phyloP scores from a whole-genome alignment of 2,113 vertebrate genomes.

The Osmerus eperlanus region DNA sequence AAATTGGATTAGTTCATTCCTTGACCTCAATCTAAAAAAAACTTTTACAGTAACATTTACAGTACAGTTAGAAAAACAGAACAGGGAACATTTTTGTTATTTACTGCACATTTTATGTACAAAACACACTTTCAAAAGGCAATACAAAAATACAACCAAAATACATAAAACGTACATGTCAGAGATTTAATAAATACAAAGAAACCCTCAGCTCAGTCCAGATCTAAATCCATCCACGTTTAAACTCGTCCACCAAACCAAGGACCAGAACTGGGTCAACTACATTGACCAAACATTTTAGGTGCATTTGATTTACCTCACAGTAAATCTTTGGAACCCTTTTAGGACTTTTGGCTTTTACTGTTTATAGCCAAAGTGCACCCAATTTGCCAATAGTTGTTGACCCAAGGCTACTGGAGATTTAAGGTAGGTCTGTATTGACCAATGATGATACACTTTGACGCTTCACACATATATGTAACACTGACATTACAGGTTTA shows the following conservation, averaged over 20 bases:
- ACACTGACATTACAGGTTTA: not conserved
- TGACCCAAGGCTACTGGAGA: not conserved
- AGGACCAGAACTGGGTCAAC: not conserved
- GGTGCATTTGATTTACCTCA: too few species aligned
- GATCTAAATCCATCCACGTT: not conserved
- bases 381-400: not conserved
- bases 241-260: conserved; percentile 4
- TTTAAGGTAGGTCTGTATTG: not conserved
- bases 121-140: conserved; percentile 58
- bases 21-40: too few species aligned
- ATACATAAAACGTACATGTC: conserved; percentile 49
- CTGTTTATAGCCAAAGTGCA: too few species aligned
- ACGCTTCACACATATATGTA: conserved; percentile 1
- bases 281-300: too few species aligned
- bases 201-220: conserved; percentile 1
- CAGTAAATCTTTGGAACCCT: too few species aligned
- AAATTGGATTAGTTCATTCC: too few species aligned
- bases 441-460: not conserved
- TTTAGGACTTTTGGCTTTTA: too few species aligned
- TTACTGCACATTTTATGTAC: conserved; percentile 68
- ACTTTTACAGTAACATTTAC: not conserved
- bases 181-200: conserved; percentile 51
- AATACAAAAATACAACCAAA: conserved; percentile 60
- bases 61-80: not conserved
- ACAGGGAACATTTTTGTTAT: conserved; percentile 36